Evolutionary conservation across 2,797 vertebrate species (phyloP), one percentile per base, ranked within the genome.

Genomic region (Karalla daura): DNA sequence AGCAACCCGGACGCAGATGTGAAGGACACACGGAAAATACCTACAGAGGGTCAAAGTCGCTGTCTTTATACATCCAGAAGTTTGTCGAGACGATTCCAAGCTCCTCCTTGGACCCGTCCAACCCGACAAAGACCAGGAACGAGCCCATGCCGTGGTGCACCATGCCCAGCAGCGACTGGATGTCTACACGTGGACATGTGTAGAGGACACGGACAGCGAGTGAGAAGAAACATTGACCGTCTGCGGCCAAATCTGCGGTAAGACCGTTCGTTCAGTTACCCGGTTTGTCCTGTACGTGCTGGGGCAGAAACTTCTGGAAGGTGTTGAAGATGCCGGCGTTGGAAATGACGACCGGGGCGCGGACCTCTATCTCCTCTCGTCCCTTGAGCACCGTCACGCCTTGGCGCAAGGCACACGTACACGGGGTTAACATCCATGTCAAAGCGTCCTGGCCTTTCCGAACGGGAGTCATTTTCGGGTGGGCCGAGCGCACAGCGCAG

Each of bases 311-410:
- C 18, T 80, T 91, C 65, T 93, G 83, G 15, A 94, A 94, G 5
- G 93, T 96, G 84, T 96, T 95, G 79, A 94, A 95, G 71, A 94
- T 45, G 2, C 94, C 94, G 0, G 93, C 93, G 0, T 95, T 91
- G 0, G 95, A 95, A 86, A 96, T 94, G 53, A 95, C 73, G 2
- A 93, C 45, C 0, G 94, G 91, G 8, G 95, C 93, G 4, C 53
- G 68, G 54, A 95, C 62, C 67, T 91, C 71, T 18, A 93, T 80
- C 77, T 95, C 92, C 17, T 89, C 84, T 47, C 90, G 59, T 0
- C 88, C 86, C 58, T 93, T 94, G 18, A 63, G 85, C 54, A 95
- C 93, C 0, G 72, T 87, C 69, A 95, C 94, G 36, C 95, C 94
- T n/a, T n/a, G n/a, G n/a, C n/a, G n/a, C 36, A 78, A n/a, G n/a